Conservation (phyloP, 1,140 invertebrate genomes). For the Drosophila arizonae region DNA sequence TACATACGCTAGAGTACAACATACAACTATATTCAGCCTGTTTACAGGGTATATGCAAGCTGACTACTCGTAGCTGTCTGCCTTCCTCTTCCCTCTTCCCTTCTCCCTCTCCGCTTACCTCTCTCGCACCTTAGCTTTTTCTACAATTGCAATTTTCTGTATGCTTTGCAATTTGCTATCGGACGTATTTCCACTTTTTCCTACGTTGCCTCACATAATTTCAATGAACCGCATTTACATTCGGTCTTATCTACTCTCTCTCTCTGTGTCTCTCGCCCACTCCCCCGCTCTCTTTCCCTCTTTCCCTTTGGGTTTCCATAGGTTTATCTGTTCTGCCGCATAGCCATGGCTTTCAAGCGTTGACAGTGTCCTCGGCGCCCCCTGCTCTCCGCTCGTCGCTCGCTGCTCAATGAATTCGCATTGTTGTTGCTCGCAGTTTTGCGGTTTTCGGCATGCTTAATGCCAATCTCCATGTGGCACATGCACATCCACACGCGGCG, state of each 20-base stretch:
- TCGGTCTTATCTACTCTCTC: slow-evolving; percentile 40
- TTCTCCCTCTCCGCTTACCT: background rate
- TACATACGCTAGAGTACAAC: too few relatives aligned
- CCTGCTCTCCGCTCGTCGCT: slow-evolving; percentile 24
- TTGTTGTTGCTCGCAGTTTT: slow-evolving; percentile 60
- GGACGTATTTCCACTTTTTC: slow-evolving; percentile 41
- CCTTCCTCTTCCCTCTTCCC: too few relatives aligned
- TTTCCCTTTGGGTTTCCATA: background rate
- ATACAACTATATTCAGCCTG: background rate
- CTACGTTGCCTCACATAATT: slow-evolving; percentile 64
- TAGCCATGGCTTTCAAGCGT: slow-evolving; percentile 39
- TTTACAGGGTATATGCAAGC: background rate
- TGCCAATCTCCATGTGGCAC: slow-evolving; percentile 59
- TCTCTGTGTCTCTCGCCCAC: background rate
- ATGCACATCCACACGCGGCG: slow-evolving; percentile 11
- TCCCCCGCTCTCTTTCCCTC: too few relatives aligned
- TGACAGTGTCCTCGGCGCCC: slow-evolving; percentile 51
- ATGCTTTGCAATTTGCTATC: slow-evolving; percentile 40
- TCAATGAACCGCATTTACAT: slow-evolving; percentile 75
- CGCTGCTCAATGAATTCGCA: slow-evolving; percentile 36
- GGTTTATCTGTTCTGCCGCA: slow-evolving; percentile 18
- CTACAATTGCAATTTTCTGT: slow-evolving; percentile 35
- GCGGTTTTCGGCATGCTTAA: slow-evolving; percentile 63
- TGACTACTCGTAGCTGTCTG: background rate
- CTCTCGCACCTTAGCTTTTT: background rate